Base-by-base conservation (phyloP, 1,140 invertebrate species). In the Chironomus striatipennis region DNA sequence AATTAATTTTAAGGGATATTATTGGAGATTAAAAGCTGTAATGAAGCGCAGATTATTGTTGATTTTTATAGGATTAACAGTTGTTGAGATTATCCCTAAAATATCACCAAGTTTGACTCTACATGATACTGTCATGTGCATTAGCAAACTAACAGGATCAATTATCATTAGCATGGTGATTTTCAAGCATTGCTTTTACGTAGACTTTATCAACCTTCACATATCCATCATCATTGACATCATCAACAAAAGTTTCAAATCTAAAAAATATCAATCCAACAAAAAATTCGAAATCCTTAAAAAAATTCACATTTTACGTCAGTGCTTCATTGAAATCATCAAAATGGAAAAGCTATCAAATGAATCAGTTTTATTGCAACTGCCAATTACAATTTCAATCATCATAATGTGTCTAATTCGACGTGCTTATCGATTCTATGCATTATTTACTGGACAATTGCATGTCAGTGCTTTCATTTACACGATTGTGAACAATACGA, bases 371-470 rank as follows among this genome's bases (percentile, higher is more conserved):
- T 57, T 5, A 12, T 12, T 57, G 9, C 12, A 5, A n/a, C 15
- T 57, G 15, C 47, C 47, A 15, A 10, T 57, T 12, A 57, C 15
- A 1, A 57, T 57, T 12, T 12, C 47, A 15, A 57, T 57, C 4
- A 57, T 15, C 4, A 57, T 57, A 12, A 57, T 57, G 47, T 57
- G 47, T 57, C 12, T 57, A 4, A 15, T 57, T 0, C 8, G 47
- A n/a, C 47, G 47, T 15, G 8, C 12, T n/a, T 57, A 57, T 57
- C 47, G 47, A 15, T 57, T 57, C 15, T 57, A 57, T 57, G 47
- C 47, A 57, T n/a, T 57, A n/a, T 57, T 57, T n/a, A 57, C 47
- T n/a, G 47, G 47, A 57, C 47, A 57, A 57, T 57, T 57, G n/a
- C 47, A 57, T 57, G 12, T 57, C 5, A 57, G 12, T 57, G 47